These are phyloP conservation scores for Cephus nigrinus DNA, from an alignment of 2,888 invertebrate genomes.

Conservation along the genomic window DNA sequence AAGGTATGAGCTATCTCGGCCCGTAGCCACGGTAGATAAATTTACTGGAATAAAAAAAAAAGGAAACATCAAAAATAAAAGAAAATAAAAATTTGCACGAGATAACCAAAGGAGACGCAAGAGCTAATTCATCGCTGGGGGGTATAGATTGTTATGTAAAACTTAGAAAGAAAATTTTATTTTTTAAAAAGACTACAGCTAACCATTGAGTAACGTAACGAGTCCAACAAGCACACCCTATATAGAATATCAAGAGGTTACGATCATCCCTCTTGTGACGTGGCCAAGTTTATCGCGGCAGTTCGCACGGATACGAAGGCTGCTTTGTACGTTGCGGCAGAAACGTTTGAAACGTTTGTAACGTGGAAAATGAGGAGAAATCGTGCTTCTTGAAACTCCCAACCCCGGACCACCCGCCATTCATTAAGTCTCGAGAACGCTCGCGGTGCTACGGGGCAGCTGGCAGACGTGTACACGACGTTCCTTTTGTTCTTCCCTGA, in stretches of 20 bases:
- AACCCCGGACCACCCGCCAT: constrained; percentile 26
- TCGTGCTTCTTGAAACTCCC: constrained; percentile 20
- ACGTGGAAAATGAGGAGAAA: constrained; percentile 29
- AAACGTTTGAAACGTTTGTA: constrained; percentile 26
- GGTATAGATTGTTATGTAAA: background rate
- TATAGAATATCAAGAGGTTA: background rate
- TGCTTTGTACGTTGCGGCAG: background rate
- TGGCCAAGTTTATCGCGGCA: background rate
- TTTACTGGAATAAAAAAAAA: background rate
- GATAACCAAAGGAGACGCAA: background rate
- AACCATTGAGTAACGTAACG: background rate
- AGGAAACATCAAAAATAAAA: background rate
- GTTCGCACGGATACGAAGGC: background rate
- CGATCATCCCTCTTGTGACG: background rate
- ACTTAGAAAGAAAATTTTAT: background rate
- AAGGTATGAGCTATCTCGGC: constrained; percentile 36
- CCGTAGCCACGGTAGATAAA: background rate
- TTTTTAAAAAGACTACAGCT: background rate
- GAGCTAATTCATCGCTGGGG: constrained; percentile 15
- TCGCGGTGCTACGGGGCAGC: constrained; percentile 42
- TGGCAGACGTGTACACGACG: constrained; percentile 48
- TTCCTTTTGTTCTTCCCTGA: constrained; percentile 55
- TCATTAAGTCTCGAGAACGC: constrained; percentile 53
- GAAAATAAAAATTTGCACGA: background rate
- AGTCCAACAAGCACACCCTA: background rate